A percentile compares a stretch with the other conserved stretches of the same genome.
These are phyloP conservation scores for Acromyrmex echinatior DNA, from an alignment of 1,140 invertebrate genomes.

Conservation along the genomic window DNA sequence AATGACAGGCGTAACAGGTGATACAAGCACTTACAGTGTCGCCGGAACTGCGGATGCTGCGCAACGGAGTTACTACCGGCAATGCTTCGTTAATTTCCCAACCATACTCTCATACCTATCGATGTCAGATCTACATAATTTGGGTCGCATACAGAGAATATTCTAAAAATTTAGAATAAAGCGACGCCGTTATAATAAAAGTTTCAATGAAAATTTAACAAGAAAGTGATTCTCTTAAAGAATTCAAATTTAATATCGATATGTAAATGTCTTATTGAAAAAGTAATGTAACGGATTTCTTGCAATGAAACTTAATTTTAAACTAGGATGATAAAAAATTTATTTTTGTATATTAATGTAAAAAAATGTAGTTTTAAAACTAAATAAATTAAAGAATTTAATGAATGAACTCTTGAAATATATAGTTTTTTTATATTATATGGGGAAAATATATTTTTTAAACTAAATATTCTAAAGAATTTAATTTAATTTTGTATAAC, in stretches of 20 bases:
- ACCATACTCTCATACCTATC: not conserved
- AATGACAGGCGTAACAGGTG: slow-evolving; percentile 72
- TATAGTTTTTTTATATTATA: not conserved
- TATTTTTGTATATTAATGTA: not conserved
- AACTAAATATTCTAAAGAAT: not conserved
- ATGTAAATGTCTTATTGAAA: not conserved
- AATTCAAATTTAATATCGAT: not conserved
- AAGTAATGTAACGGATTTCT: not conserved
- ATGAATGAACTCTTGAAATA: no score
- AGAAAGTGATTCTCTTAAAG: not conserved
- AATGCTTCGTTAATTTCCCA: slow-evolving; percentile 15
- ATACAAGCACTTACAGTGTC: slow-evolving; percentile 62
- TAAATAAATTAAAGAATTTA: not conserved
- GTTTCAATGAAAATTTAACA: not conserved
- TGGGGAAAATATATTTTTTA: not conserved
- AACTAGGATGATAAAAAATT: not conserved
- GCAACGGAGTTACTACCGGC: slow-evolving; percentile 1
- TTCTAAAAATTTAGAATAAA: not conserved
- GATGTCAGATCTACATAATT: slow-evolving; percentile 17
- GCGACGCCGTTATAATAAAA: not conserved
- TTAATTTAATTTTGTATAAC: not conserved
- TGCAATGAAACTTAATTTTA: not conserved
- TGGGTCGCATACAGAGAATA: not conserved
- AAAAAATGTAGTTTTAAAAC: not conserved
- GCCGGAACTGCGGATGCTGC: slow-evolving; percentile 53